Base-by-base conservation (phyloP, 2,797 vertebrate species). In the Mycteria americana region DNA sequence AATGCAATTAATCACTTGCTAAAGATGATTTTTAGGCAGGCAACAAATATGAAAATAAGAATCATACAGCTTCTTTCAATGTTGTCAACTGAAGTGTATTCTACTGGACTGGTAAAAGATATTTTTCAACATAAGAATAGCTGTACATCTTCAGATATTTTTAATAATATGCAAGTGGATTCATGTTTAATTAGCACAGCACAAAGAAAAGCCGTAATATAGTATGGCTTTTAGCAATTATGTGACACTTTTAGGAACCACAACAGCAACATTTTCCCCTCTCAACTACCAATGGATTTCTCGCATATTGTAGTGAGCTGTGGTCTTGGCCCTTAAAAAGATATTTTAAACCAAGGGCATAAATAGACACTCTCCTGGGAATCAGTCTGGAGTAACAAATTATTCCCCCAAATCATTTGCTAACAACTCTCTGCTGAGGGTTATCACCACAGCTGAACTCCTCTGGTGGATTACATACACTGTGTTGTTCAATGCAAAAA, bases 1-100 rank as follows among this genome's bases (percentile, higher is more conserved):
- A 95, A 94, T 95, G 93, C 18, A 92, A 90, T 96, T 92, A 90
- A 88, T 96, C 77, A 89, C 72, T 93, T 68, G 95, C 93, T 91
- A 43, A 60, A 89, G 75, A 81, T 84, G 70, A 96, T 78, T 93
- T 95, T 94, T 65, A 94, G 85, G 65, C 87, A 91, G 46, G 74
- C 79, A 91, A 54, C 65, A 96, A 96, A 92, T 91, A 92, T 1
- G 69, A 95, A 96, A 93, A 88, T 73, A 92, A 94, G 62, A 86
- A 93, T 69, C 60, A 87, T 56, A 80, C 60, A 72, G 74, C 31
- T 89, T 82, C 80, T 83, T 97, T 95, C 91, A 83, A 46, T 54
- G 74, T 51, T 80, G 37, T 50, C 89, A 92, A 83, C 69, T 94
- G 60, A 97, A 96, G 97, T 64, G 35, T 51, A 84, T 89, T 95